Conservation (phyloP, 2,888 invertebrate species). For the Baronia brevicornis region DNA sequence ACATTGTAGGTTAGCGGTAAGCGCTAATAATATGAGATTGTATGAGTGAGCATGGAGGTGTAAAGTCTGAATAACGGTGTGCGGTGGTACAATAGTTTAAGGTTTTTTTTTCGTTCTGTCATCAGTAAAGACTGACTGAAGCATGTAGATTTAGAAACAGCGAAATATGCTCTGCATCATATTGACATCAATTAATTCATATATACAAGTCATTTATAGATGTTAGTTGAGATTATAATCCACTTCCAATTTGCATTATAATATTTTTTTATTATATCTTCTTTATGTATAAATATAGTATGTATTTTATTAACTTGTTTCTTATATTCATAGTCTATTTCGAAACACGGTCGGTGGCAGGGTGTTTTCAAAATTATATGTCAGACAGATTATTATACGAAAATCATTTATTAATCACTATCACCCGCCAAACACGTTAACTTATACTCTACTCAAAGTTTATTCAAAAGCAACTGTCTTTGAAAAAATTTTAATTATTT, state of each 20-base stretch:
- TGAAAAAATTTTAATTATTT: no score
- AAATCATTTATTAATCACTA: conserved; percentile 38
- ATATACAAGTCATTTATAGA: no score
- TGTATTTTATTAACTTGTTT: conserved; percentile 21
- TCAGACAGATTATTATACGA: conserved; percentile 24
- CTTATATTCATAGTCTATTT: conserved; percentile 29
- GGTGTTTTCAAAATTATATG: conserved; percentile 46
- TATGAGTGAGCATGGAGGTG: conserved; percentile 38
- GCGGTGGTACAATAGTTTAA: conserved; percentile 22
- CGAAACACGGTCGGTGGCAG: conserved; percentile 48
- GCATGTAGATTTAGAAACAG: conserved; percentile 38
- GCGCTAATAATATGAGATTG: no score
- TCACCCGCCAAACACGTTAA: conserved; percentile 17
- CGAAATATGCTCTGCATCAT: no score
- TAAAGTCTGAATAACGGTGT: conserved; percentile 30
- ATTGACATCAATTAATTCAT: no score
- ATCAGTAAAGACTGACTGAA: conserved; percentile 51
- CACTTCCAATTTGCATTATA: not conserved
- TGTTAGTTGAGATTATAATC: no score
- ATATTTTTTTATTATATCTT: conserved; percentile 22
- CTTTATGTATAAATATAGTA: conserved; percentile 19
- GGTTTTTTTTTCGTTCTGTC: conserved; percentile 3
- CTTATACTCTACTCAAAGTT: conserved; percentile 2
- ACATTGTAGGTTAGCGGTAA: no score
- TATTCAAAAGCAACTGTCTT: conserved; percentile 2